Percentiles rank a stretch among this genome's conserved stretches.
Evolutionary conservation across 2,113 vertebrate species (phyloP).

Genomic region (Sinocyclocheilus grahami): DNA sequence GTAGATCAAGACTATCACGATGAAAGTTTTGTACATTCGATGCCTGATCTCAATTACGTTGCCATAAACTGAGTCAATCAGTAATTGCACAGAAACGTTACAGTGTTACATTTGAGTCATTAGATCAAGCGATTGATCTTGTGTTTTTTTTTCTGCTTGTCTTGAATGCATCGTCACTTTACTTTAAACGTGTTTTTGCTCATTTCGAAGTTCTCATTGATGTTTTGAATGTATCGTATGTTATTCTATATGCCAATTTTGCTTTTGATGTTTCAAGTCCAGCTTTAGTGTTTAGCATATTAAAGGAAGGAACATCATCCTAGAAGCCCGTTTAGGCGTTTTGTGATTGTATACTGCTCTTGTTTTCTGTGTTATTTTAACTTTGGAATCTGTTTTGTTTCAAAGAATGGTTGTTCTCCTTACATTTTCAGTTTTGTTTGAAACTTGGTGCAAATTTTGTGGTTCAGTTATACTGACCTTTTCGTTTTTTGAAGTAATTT

Average conservation of each 20-base stretch:
- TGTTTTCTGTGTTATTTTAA: constrained; percentile 20
- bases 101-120: constrained; percentile 8
- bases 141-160: not conserved
- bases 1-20: not conserved
- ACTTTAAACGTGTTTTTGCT: constrained; percentile 33
- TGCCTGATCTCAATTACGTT: constrained; percentile 32
- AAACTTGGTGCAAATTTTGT: constrained; percentile 39
- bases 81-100: constrained; percentile 40
- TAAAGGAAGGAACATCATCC: constrained; percentile 5
- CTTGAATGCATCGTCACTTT: constrained; percentile 48
- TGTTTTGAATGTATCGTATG: constrained; percentile 38
- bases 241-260: constrained; percentile 29
- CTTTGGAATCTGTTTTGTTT: constrained; percentile 11
- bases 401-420: constrained; percentile 15
- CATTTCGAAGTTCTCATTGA: constrained; percentile 29
- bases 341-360: constrained; percentile 28
- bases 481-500: constrained; percentile 43
- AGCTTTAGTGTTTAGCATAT: constrained; percentile 19
- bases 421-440: constrained; percentile 32
- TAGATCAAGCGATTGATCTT: not conserved
- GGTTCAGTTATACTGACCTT: not conserved
- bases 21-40: constrained; percentile 35
- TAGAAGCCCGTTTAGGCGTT: constrained; percentile 9
- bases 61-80: constrained; percentile 41
- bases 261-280: constrained; percentile 10